Base-by-base conservation (phyloP, 2,888 invertebrate species). In the Cataglyphis rosenhaueri region DNA sequence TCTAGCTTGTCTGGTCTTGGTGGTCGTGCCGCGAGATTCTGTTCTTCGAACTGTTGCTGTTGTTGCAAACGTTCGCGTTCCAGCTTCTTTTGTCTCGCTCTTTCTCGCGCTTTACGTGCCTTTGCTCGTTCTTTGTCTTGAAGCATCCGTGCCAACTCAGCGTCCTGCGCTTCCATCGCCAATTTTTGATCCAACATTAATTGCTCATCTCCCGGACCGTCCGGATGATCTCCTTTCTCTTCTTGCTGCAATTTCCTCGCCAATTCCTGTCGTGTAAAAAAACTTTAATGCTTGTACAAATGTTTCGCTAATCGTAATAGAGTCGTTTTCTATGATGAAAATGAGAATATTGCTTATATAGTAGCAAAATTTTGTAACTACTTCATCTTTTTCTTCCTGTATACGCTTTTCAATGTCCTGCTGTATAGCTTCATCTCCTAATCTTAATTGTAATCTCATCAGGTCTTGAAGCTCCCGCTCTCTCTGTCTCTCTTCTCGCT, bases 151-250 rank as follows among this genome's bases (percentile, higher is more conserved):
- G 97, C 97, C 71, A 97, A 93, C 93, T 97, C 97, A 85, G 97
- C 96, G 92, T 97, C 97, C 93, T 97, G 97, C 0, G 97, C 97
- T 94, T 97, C 97, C 89, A 97, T 97, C 1, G 97, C 97, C 86
- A 97, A 92, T 91, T 96, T 95, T 86, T 96, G 95, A 94, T 97
- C 97, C 15, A 93, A 68, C 32, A 93, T 81, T 3, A 93, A 86
- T 66, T 93, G 94, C 12, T 93, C 93, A 21, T 92, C 91, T 15
- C 92, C 82, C 0, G 89, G 83, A 38, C 95, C 92, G 91, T 96
- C 95, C 83, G 96, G 94, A 85, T 95, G 94, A 21, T 96, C 95
- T 92, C 96, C 96, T 85, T 96, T 95, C 94, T 97, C 97, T 94
- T 97, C 96, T 90, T 97, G 96, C 95, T 98, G 98, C 44, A 98